phyloP scores from a whole-genome alignment of 2,888 invertebrate species.

The Agelastica alni region DNA sequence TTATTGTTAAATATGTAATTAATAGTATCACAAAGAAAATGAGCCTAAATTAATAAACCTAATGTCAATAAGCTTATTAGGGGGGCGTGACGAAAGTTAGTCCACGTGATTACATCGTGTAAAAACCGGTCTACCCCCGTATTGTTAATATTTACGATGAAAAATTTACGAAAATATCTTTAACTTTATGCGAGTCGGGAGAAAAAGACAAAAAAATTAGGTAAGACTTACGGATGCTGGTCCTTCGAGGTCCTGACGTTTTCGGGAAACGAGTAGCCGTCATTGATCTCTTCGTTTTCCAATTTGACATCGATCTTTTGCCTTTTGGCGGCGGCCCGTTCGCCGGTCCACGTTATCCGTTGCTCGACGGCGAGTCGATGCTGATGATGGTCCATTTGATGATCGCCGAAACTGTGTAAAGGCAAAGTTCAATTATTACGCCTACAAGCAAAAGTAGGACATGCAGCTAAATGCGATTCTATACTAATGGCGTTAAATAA shows the following conservation, averaged over 20 bases:
- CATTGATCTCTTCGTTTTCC: slow-evolving; percentile 73
- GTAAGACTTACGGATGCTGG: slow-evolving; percentile 51
- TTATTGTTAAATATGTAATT: too few species aligned
- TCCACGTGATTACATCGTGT: too few species aligned
- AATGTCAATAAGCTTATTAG: too few species aligned
- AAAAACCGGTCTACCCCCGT: too few species aligned
- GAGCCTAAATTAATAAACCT: too few species aligned
- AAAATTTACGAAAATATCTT: too few species aligned
- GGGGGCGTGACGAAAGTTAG: too few species aligned
- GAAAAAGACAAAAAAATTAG: neutral
- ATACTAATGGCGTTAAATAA: too few species aligned
- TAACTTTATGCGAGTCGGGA: too few species aligned
- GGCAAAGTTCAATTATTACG: slow-evolving; percentile 8
- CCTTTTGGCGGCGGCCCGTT: slow-evolving; percentile 62
- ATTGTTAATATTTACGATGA: too few species aligned
- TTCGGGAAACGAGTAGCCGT: slow-evolving; percentile 69
- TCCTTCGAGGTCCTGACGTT: slow-evolving; percentile 53
- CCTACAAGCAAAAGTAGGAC: slow-evolving; percentile 9
- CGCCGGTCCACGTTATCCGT: slow-evolving; percentile 56
- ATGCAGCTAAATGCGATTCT: too few species aligned
- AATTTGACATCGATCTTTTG: slow-evolving; percentile 70
- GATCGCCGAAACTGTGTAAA: slow-evolving; percentile 64
- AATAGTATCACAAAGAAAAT: too few species aligned
- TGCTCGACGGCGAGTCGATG: slow-evolving; percentile 45
- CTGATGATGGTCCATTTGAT: slow-evolving; percentile 63